phyloP scores from a whole-genome alignment of 2,797 vertebrate genomes.

The Clarias fuscus region DNA sequence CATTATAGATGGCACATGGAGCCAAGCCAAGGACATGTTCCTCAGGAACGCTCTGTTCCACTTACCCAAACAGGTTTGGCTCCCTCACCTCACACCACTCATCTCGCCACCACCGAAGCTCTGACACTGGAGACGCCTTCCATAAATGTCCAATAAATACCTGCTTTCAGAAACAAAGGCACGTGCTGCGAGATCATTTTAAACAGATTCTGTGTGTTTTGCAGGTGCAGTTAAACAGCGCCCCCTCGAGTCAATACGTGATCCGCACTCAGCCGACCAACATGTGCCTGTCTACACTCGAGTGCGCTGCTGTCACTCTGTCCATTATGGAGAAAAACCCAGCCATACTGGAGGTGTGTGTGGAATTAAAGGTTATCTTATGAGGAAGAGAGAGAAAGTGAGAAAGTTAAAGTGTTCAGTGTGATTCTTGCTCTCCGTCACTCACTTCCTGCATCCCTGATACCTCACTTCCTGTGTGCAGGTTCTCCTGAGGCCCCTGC shows the following conservation, averaged over 20 bases:
- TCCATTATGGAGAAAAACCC: constrained; percentile 87
- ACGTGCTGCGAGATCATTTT: background rate
- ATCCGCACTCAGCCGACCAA: constrained; percentile 95
- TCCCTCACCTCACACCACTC: background rate
- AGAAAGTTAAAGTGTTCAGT: background rate
- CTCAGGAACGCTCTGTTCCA: constrained; percentile 91
- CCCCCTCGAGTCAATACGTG: constrained; percentile 91
- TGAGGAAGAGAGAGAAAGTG: background rate
- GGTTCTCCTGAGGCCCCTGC: constrained; percentile 89
- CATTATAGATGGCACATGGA: constrained; percentile 98
- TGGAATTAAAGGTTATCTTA: too few species aligned
- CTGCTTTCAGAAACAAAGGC: background rate
- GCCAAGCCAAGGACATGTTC: constrained; percentile 98
- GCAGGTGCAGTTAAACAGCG: constrained; percentile 89
- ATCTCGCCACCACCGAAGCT: too few species aligned
- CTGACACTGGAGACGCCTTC: background rate
- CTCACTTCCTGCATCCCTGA: background rate
- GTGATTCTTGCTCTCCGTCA: background rate
- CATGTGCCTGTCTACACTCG: constrained; percentile 93
- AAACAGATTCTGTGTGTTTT: background rate
- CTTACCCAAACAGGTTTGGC: constrained; percentile 86
- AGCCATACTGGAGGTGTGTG: constrained; percentile 85
- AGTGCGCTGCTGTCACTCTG: constrained; percentile 90
- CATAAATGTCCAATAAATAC: background rate
- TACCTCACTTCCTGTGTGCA: constrained; percentile 58